Evolutionary conservation across 30 jellyfish, hydroid and myxozoan species (phyloP), one percentile per base, ranked within the genome.

Genomic region (Aurelia coerulea): DNA sequence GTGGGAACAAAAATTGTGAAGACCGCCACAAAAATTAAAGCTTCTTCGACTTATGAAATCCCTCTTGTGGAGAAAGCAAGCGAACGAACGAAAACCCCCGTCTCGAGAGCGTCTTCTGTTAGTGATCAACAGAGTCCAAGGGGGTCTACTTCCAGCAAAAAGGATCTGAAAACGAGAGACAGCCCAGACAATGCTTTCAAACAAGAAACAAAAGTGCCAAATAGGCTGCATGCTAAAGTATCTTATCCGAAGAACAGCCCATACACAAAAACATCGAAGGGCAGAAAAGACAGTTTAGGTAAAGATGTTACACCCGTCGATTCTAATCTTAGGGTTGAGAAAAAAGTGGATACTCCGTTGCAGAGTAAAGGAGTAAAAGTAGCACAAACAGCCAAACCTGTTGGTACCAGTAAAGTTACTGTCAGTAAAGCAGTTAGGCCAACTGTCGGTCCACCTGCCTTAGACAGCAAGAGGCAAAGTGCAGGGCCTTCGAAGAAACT

Each of bases 171-270:
- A 13, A 11, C 34, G 1, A 60, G 37, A 23, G 74, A 52, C 34
- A n/a, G 71, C 18, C 33, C 18, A 7, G 49, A 18, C 23, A 17
- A 12, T 50, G 78, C 19, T 58, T 9, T 1, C 23, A 33, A 39
- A 9, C 34, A 16, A 6, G 78, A 78, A 33, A 4, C 86, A 35
- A 76, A 73, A 49, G 41, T 74, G 29, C 18, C 35, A 50, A 83
- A 67, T 60, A 42, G 92, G 53, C 51, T 69, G 4, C 86, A 56
- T 17, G 92, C 86, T 3, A 83, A 83, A 71, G 92, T 83, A 13
- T 11, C 86, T 0, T 83, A 83, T 59, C 92, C 92, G 29, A 82
- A 53, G 34, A 82, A 69, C 35, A 82, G 91, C 70, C 91, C 91
- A 39, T 82, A 82, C 63, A 80, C 74, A 14, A 80, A 80, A 46